Evolutionary conservation across 2,113 vertebrate species (phyloP).

Genomic region (Myocastor coypus): DNA sequence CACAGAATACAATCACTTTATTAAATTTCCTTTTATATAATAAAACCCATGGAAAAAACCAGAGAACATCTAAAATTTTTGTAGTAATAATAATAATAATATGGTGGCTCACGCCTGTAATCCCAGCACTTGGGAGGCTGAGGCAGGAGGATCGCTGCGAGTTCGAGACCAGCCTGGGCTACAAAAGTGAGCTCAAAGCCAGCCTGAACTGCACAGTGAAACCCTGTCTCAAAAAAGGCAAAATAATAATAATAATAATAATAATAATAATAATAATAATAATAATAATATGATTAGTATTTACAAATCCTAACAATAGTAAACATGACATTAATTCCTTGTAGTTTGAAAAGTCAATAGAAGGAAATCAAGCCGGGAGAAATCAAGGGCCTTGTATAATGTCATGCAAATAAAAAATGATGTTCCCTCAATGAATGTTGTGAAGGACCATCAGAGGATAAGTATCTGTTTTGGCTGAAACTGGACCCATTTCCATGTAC

Average conservation of each 20-base stretch:
- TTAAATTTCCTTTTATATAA: background rate
- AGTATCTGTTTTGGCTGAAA: no score
- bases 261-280: background rate
- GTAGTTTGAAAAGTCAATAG: background rate
- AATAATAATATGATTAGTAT: background rate
- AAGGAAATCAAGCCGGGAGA: background rate
- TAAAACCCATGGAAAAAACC: background rate
- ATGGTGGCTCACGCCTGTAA: no score
- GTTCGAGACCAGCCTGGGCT: no score
- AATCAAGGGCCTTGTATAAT: background rate
- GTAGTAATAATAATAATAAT: no score
- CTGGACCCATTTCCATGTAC: no score
- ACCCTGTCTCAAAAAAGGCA: no score
- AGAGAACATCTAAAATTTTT: background rate
- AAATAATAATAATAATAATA: no score
- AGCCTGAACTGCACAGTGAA: no score
- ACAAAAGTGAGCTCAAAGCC: no score
- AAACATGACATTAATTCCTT: background rate
- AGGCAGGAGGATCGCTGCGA: no score
- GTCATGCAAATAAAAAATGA: background rate
- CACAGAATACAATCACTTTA: background rate
- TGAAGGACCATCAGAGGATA: no score
- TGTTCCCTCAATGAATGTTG: background rate
- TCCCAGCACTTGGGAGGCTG: no score
- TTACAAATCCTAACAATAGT: background rate